Conservation (phyloP, 2,888 invertebrate genomes). For the Diplolepis rosae region DNA sequence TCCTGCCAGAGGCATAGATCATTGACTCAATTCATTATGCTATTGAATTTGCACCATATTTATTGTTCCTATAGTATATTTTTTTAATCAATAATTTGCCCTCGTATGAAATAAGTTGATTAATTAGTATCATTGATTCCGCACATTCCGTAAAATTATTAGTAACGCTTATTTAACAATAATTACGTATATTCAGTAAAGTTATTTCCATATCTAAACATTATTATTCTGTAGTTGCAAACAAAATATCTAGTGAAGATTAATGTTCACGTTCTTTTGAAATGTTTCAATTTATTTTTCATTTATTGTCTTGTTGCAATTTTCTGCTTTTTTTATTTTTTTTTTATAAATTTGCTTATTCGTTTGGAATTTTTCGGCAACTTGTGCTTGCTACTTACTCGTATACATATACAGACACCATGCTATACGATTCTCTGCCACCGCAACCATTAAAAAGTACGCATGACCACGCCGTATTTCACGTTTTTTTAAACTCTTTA, state of each 20-base stretch:
- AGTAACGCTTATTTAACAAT: not conserved
- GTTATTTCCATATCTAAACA: not conserved
- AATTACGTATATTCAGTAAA: too few relatives aligned
- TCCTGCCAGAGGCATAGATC: too few relatives aligned
- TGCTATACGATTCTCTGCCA: conserved; percentile 29
- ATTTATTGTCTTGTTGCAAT: too few relatives aligned
- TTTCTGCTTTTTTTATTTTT: conserved; percentile 36
- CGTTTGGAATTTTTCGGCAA: not conserved
- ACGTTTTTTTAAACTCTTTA: conserved; percentile 60
- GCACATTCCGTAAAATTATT: too few relatives aligned
- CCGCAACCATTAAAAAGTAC: conserved; percentile 61
- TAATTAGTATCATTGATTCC: too few relatives aligned
- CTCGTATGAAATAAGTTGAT: too few relatives aligned
- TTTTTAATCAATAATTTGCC: too few relatives aligned
- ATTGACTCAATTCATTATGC: too few relatives aligned
- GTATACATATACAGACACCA: not conserved
- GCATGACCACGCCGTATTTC: conserved; percentile 53
- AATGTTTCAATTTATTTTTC: not conserved
- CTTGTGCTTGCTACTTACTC: not conserved
- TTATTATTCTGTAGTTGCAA: too few relatives aligned
- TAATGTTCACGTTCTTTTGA: not conserved
- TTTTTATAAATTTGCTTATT: not conserved
- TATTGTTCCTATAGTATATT: too few relatives aligned
- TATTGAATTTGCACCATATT: too few relatives aligned
- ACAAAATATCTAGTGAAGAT: not conserved